phyloP scores from a whole-genome alignment of 2,797 vertebrate species.

The Scolopax bukidnonensis region DNA sequence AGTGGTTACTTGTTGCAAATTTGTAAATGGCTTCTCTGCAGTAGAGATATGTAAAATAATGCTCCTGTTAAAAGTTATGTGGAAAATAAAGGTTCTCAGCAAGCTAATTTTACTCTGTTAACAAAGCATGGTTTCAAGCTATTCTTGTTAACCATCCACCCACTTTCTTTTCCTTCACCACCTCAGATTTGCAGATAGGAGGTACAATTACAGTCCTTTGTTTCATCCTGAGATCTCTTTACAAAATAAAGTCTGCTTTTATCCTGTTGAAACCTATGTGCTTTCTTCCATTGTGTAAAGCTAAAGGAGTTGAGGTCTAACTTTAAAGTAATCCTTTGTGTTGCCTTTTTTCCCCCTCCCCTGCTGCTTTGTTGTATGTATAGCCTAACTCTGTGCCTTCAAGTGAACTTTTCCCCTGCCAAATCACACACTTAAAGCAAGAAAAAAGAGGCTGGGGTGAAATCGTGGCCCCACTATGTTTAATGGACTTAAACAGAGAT shows the following conservation, averaged over 20 bases:
- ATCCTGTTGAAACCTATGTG: constrained; percentile 69
- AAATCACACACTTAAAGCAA: constrained; percentile 41
- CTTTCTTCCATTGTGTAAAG: constrained; percentile 66
- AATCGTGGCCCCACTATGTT: not conserved
- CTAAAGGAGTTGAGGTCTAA: constrained; percentile 45
- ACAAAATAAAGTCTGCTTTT: constrained; percentile 64
- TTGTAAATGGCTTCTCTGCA: constrained; percentile 61
- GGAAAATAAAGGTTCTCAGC: constrained; percentile 73
- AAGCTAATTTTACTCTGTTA: constrained; percentile 76
- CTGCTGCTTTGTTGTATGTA: constrained; percentile 42
- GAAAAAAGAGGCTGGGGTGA: constrained; percentile 24
- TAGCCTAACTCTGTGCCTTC: constrained; percentile 42
- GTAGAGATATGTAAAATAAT: constrained; percentile 65
- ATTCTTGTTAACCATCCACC: constrained; percentile 67
- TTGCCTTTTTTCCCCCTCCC: not conserved
- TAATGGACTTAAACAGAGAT: not conserved
- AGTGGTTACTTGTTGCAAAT: constrained; percentile 47
- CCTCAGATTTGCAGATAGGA: constrained; percentile 73
- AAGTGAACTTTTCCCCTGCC: constrained; percentile 39
- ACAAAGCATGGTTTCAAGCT: constrained; percentile 73
- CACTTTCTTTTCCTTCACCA: constrained; percentile 73
- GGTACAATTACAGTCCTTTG: constrained; percentile 71
- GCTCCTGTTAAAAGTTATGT: constrained; percentile 58
- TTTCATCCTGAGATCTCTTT: constrained; percentile 74
- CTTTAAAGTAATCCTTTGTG: constrained; percentile 66